Evolutionary conservation across 2,113 vertebrate species (phyloP).

Genomic region (human (Homo sapiens)): GRCh38 chr3:79503501-79504000

Average conservation of each 20-base stretch:
- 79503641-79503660: neutral
- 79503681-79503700: neutral
- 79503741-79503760: neutral
- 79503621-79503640: neutral
- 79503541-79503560: neutral
- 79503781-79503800: conserved; percentile 1
- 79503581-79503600: neutral
- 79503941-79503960: conserved; percentile 43
- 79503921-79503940: conserved; percentile 58
- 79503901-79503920: conserved; percentile 62
- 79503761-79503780: neutral
- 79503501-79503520: neutral
- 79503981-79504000: neutral
- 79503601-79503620: neutral
- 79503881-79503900: conserved; percentile 60
- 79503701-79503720: neutral
- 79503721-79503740: neutral
- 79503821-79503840: conserved; percentile 61
- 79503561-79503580: neutral
- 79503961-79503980: conserved; percentile 47
- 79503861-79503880: neutral
- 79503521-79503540: too few relatives aligned
- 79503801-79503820: conserved; percentile 39
- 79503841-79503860: conserved; percentile 44
- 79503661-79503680: neutral